Evolutionary conservation across 1,140 invertebrate species (phyloP).

Genomic region (Arctopsyche grandis): DNA sequence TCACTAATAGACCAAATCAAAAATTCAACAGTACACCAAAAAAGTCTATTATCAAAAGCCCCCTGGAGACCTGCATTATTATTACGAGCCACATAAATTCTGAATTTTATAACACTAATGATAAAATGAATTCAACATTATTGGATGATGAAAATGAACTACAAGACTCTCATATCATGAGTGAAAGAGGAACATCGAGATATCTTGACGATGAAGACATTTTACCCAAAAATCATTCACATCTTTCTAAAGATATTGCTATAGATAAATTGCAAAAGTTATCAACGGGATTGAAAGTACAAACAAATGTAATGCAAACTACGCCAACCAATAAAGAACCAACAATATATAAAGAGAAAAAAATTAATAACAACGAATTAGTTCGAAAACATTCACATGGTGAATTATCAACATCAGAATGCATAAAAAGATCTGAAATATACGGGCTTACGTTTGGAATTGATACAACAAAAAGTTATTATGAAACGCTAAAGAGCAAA

Average conservation of each 20-base stretch:
- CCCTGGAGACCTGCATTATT: constrained; percentile 50
- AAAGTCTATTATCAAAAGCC: constrained; percentile 26
- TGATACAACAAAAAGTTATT: constrained; percentile 13
- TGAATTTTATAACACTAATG: background rate
- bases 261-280: constrained; percentile 52
- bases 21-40: constrained; percentile 14
- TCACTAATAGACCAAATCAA: constrained; percentile 13
- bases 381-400: constrained; percentile 27
- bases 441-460: background rate
- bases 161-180: background rate
- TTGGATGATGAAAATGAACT: background rate
- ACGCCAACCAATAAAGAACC: background rate
- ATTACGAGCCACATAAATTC: constrained; percentile 46
- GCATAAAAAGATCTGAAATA: constrained; percentile 8
- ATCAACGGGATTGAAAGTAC: constrained; percentile 49
- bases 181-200: constrained; percentile 19
- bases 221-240: background rate
- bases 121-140: background rate
- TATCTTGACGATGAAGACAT: background rate
- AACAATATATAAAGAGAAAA: background rate
- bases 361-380: constrained; percentile 29
- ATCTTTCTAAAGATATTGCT: constrained; percentile 36
- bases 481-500: constrained; percentile 41
- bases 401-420: background rate
- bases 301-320: constrained; percentile 43